Base-by-base conservation (phyloP, 2,113 vertebrate species). In the Turdus rufiventris region DNA sequence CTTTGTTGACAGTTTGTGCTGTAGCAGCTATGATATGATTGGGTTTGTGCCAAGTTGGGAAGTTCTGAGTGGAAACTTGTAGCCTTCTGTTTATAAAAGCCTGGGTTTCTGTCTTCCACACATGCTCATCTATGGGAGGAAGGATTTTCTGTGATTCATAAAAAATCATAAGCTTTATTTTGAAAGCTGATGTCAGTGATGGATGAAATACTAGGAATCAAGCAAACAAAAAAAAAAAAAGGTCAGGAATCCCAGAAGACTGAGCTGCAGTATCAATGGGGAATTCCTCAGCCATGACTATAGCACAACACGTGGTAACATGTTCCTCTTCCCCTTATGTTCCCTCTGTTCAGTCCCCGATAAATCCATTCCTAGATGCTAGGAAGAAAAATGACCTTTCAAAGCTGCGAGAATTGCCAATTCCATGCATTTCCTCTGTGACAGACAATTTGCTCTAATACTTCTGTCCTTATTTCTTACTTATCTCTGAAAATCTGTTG, bases 41-140 rank as follows among this genome's bases (percentile, higher is more conserved):
- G 94, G 92, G 74, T 70, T 91, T 73, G 72, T 96, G 91, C 96
- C 95, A 96, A 67, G 79, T 79, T 89, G 63, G 85, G 88, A 94
- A 94, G 85, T 95, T 96, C 88, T 97, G 58, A 95, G 89, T 96
- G 91, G 90, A 96, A 97, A 95, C 73, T 95, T 92, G 88, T 93
- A 95, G 93, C 95, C 89, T 95, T 93, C 85, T 96, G 92, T 94
- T 97, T 96, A 94, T 84, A 86, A 95, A 95, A 94, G 53, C 81
- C 72, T 95, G 53, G 48, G n/a, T 88, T 90, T 91, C 73, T 91
- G 19, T 82, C 40, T 92, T 60, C 48, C 7, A 58, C 81, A 78
- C 79, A 71, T 51, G 74, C 33, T 74, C 34, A 8, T 94, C 70
- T 87, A 45, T 48, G 63, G n/a, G 23, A 58, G 25, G 45, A 60